A percentile compares a stretch with the other conserved stretches of the same genome.
Evolutionary conservation across 2,888 invertebrate genomes (phyloP).

Genomic region (Erebia palarica): DNA sequence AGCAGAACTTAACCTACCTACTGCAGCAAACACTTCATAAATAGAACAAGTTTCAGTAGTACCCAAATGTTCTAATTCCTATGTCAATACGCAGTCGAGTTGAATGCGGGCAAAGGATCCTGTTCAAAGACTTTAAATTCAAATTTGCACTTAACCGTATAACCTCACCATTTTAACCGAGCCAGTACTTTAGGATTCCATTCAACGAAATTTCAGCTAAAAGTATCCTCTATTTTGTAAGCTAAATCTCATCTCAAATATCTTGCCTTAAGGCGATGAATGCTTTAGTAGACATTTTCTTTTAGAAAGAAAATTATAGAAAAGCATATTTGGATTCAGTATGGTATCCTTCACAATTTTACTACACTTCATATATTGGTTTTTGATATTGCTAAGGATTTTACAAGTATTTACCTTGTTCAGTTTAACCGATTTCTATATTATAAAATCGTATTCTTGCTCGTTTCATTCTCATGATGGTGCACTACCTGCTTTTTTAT

Average conservation of each 20-base stretch:
- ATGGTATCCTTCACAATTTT: background rate
- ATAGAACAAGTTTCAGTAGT: slow-evolving; percentile 30
- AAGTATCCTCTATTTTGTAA: slow-evolving; percentile 25
- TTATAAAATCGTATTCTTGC: too few relatives aligned
- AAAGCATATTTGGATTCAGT: background rate
- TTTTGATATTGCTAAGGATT: too few relatives aligned
- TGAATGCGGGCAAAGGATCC: slow-evolving; percentile 35
- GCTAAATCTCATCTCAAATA: slow-evolving; percentile 5
- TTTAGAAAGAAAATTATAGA: background rate
- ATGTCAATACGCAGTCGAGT: slow-evolving; percentile 35
- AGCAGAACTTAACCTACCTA: background rate
- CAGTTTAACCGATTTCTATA: too few relatives aligned
- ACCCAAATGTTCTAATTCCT: slow-evolving; percentile 31
- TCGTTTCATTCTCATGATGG: too few relatives aligned
- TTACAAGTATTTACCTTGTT: too few relatives aligned
- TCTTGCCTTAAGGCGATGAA: slow-evolving; percentile 11
- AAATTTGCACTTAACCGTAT: slow-evolving; percentile 36
- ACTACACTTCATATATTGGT: too few relatives aligned
- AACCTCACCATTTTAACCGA: slow-evolving; percentile 27
- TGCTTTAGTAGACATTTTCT: background rate
- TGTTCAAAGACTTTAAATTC: slow-evolving; percentile 38
- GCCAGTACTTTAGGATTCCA: slow-evolving; percentile 25
- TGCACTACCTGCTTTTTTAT: too few relatives aligned
- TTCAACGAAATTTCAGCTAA: slow-evolving; percentile 32
- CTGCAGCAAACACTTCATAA: slow-evolving; percentile 9